Base-by-base conservation (phyloP, 92 coral and sea anemone genomes). In the Bergia puertoricense region DNA sequence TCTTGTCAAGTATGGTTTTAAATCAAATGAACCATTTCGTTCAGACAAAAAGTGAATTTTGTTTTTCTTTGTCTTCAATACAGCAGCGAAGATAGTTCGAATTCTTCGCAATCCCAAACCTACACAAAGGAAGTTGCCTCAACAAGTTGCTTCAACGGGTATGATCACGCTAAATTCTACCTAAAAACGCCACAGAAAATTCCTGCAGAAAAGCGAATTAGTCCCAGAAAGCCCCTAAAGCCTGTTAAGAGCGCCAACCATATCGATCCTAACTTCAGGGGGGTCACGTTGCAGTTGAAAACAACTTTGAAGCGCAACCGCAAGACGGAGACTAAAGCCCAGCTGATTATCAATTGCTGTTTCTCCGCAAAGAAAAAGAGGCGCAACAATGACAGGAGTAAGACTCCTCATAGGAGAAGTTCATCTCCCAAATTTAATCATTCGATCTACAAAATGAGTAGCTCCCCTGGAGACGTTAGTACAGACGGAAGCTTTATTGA, bases 221-320 rank as follows among this genome's bases (percentile, higher is more conserved):
- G 98, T 84, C 99, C 99, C 2, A 91, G 99, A 74, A 97, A 97
- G 66, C 99, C 99, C n/a, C 92, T 97, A 2, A 95, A 90, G 80
- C 99, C 99, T 0, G 93, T 94, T 77, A 94, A 94, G 85, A 97
- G 98, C 59, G 98, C 92, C 16, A 97, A 94, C 91, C 96, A 91
- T 40, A 89, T 92, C 20, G 99, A 97, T 86, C 99, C 99, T 57
- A 91, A 94, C 84, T 97, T 97, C 93, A 93, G 90, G 72, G 99
- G 99, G 37, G 99, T 97, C 41, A 97, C 99, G 16, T 80, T 97
- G 15, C 97, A 94, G 90, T 91, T 97, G 98, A 97, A 95, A 88
- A 96, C 99, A 9, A 95, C 90, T 56, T 83, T 97, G 77, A 95
- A 90, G 85, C 93, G 95, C 43, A 81, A 92, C 65, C 86, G 86